Evolutionary conservation across 2,888 invertebrate genomes (phyloP).

Genomic region (Andrena dorsata): DNA sequence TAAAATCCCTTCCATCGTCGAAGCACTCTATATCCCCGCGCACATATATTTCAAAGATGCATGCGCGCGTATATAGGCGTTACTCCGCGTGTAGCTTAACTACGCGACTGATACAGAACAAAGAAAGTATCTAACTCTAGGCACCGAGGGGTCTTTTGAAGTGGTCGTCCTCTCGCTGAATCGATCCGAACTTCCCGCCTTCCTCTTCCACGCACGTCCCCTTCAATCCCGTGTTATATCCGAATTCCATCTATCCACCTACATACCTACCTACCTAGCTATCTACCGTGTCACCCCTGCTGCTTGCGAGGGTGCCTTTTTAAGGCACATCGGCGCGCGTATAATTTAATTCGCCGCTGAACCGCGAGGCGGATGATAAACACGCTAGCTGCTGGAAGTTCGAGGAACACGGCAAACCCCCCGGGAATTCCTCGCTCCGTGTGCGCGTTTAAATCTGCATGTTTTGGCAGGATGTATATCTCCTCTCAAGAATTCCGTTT

Average conservation of each 20-base stretch:
- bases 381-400: constrained; percentile 73
- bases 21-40: constrained; percentile 48
- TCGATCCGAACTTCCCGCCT: constrained; percentile 56
- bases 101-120: constrained; percentile 51
- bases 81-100: constrained; percentile 57
- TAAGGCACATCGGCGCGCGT: constrained; percentile 75
- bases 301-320: constrained; percentile 66
- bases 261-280: constrained; percentile 26
- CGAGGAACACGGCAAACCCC: constrained; percentile 27
- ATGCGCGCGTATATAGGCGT: constrained; percentile 16
- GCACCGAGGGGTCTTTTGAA: constrained; percentile 52
- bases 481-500: constrained; percentile 17
- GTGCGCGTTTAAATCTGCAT: constrained; percentile 57
- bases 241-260: constrained; percentile 51
- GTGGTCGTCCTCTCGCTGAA: constrained; percentile 56
- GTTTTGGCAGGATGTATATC: background rate
- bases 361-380: constrained; percentile 80
- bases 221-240: constrained; percentile 58
- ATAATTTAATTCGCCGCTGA: constrained; percentile 78
- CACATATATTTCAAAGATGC: constrained; percentile 36
- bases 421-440: constrained; percentile 13
- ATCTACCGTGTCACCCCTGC: constrained; percentile 11
- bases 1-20: constrained; percentile 63
- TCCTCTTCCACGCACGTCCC: constrained; percentile 43
- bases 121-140: constrained; percentile 47